Conservation (phyloP, 2,797 vertebrate genomes). For the Zalophus californianus region DNA sequence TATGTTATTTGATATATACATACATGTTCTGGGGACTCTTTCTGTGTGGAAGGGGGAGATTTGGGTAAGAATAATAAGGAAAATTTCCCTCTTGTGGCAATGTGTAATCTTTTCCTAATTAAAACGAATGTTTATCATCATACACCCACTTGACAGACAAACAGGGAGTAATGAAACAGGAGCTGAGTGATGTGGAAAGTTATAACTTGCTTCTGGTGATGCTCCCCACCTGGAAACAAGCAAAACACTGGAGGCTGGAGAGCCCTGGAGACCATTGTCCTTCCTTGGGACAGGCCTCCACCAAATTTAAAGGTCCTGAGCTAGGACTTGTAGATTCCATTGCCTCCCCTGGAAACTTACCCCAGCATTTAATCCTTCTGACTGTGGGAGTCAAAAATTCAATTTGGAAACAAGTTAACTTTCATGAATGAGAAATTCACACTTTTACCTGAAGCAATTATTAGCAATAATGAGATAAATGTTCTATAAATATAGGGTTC, state of each 20-base stretch:
- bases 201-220: no score
- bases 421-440: conserved; percentile 32
- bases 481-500: neutral
- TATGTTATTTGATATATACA: neutral
- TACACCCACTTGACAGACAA: neutral
- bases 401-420: conserved; percentile 32
- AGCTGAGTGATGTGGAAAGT: neutral
- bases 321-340: neutral
- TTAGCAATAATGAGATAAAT: neutral
- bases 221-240: neutral
- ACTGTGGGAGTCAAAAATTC: conserved; percentile 3
- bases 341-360: neutral
- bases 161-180: no score
- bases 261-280: rapidly evolving
- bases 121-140: neutral
- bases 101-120: conserved; percentile 18
- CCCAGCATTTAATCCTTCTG: neutral
- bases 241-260: neutral
- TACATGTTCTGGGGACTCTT: neutral
- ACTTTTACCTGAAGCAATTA: neutral
- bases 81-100: neutral
- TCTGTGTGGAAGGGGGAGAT: neutral
- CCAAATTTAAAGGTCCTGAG: rapidly evolving
- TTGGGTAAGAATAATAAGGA: neutral
- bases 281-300: rapidly evolving